phyloP scores from a whole-genome alignment of 1,140 invertebrate genomes.

The Drosophila tani region DNA sequence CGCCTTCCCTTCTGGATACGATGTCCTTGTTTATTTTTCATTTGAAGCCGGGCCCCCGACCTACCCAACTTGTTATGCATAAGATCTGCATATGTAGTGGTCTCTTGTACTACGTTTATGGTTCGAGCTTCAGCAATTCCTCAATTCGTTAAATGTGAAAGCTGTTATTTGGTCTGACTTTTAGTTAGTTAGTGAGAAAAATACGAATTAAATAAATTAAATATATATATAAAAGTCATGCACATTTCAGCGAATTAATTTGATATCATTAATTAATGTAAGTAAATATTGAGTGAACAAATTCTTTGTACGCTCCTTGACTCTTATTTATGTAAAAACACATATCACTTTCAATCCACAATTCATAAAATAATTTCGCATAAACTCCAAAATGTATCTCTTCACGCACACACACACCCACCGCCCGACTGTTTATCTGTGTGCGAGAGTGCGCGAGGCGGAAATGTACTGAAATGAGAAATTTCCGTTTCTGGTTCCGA shows the following conservation, averaged over 20 bases:
- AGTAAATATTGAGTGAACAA: no score
- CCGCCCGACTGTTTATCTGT: conserved; percentile 20
- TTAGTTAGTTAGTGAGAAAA: no score
- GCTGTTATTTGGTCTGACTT: no score
- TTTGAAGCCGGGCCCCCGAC: conserved; percentile 46
- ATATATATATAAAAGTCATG: no score
- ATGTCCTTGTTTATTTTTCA: conserved; percentile 76
- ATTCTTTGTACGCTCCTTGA: not conserved
- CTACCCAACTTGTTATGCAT: conserved; percentile 64
- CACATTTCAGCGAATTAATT: no score
- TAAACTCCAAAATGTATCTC: conserved; percentile 3
- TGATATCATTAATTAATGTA: no score
- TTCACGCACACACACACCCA: conserved; percentile 1
- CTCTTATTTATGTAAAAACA: not conserved
- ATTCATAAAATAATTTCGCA: not conserved
- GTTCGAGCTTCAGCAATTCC: not conserved
- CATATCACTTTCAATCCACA: no score
- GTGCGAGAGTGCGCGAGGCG: conserved; percentile 50
- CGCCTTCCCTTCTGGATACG: conserved; percentile 58
- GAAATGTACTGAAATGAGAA: conserved; percentile 83
- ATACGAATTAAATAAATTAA: no score
- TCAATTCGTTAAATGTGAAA: no score
- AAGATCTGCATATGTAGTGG: conserved; percentile 51
- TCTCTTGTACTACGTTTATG: conserved; percentile 7
- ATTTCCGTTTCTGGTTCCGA: conserved; percentile 81